These are phyloP conservation scores for Formicarius rufipectus DNA, from an alignment of 2,113 vertebrate species.

Conservation along the genomic window DNA sequence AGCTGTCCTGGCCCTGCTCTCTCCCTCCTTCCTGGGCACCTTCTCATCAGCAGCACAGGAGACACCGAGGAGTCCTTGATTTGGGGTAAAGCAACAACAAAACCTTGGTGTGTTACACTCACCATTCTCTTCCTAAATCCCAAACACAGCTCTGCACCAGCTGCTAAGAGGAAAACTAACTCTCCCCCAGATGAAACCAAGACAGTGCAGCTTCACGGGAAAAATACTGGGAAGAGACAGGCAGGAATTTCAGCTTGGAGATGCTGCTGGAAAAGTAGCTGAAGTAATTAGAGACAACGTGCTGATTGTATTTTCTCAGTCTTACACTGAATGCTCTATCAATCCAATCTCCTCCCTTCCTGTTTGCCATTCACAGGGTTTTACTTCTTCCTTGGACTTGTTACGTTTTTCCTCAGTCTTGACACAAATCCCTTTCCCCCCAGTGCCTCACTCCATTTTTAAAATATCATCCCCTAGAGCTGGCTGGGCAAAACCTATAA, in stretches of 20 bases:
- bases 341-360: neutral
- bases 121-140: neutral
- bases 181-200: neutral
- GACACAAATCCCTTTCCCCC: neutral
- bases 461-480: neutral
- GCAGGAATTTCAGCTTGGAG: neutral
- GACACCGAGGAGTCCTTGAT: neutral
- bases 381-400: neutral
- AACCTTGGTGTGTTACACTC: neutral
- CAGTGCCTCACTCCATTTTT: neutral
- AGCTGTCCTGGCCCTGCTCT: neutral
- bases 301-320: neutral
- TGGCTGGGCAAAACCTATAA: neutral
- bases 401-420: neutral
- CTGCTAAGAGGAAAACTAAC: accelerated
- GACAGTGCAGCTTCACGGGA: neutral
- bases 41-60: too few relatives aligned
- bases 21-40: neutral
- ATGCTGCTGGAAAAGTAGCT: neutral
- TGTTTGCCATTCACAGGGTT: neutral
- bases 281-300: neutral
- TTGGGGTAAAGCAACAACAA: neutral
- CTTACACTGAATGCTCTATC: neutral
- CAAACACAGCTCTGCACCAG: neutral
- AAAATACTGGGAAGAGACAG: neutral